Base-by-base conservation (phyloP, 2,113 vertebrate genomes). In the Oncorhynchus kisutch region DNA sequence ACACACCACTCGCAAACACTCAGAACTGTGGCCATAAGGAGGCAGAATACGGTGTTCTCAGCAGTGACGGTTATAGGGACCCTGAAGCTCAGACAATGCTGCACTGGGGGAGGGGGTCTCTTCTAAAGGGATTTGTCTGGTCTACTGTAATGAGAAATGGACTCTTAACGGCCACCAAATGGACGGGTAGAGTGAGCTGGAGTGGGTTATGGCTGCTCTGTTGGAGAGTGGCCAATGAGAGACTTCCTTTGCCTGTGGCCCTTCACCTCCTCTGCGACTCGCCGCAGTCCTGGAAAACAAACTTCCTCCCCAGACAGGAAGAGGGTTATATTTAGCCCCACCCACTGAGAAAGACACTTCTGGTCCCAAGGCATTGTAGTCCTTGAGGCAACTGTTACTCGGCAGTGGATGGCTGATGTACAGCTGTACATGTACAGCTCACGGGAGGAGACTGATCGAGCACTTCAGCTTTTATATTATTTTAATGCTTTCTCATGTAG, bases 401-500 rank as follows among this genome's bases (percentile, higher is more conserved):
- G 87, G 88, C 87, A 90, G 88, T 78, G 18, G 80, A 87, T 93
- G 94, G 95, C 95, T 95, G 96, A 94, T 84, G 27, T 3, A 27
- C 27, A 27, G 27, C 3, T 27, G 27, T 27, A 89, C 90, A 95
- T 95, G 94, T 94, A 80, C 81, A 81, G 86, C 82, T 81, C 82
- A 80, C 85, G 81, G 27, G 51, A 75, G 76, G 83, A 72, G 86
- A 80, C 82, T 84, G 89, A 90, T 78, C 82, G 88, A 98, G 97
- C 97, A 99, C 97, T 99, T 99, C 95, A 94, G 94, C 93, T 96
- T 96, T 97, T 95, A 92, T 92, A 97, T 97, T 95, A 99, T 97
- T 99, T 97, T 98, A 94, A 99, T 95, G 96, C 97, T 99, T 99
- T 99, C 95, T 96, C 96, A 98, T 97, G 96, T 99, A 99, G 97